Conservation (phyloP, 2,113 vertebrate species). For the Microcebus tavaratra region DNA sequence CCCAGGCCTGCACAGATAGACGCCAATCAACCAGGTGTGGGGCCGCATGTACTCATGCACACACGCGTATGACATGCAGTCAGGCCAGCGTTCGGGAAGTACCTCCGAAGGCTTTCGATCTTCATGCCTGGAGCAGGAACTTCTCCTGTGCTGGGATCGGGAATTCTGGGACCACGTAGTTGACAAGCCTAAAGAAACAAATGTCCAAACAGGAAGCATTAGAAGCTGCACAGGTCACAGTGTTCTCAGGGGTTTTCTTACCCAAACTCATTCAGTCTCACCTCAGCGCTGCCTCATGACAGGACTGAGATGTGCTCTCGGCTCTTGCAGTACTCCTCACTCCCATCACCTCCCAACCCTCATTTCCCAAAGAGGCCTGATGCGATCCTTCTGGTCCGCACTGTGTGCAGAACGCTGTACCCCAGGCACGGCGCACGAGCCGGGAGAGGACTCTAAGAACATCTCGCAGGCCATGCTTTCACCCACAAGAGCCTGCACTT, state of each 20-base stretch:
- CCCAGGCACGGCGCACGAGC: neutral
- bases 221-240: neutral
- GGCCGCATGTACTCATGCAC: neutral
- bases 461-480: neutral
- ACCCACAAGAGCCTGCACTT: neutral
- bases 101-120: constrained; percentile 97
- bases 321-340: neutral
- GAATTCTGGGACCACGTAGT: constrained; percentile 97
- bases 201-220: constrained; percentile 34
- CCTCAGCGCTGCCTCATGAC: fast-evolving
- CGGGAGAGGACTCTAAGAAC: neutral
- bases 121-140: constrained; percentile 85
- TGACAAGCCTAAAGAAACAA: constrained; percentile 90
- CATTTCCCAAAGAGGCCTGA: neutral
- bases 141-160: constrained; percentile 88
- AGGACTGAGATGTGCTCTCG: fast-evolving
- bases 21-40: neutral
- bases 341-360: too few species aligned
- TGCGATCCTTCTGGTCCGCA: fast-evolving
- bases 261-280: neutral
- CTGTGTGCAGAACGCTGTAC: fast-evolving
- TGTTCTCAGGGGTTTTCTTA: neutral
- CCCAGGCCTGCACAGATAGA: neutral
- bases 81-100: constrained; percentile 66
- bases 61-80: neutral